Evolutionary conservation across 1,140 invertebrate genomes (phyloP), one percentile per base, ranked within the genome.

Genomic region (Bombus consobrinus): DNA sequence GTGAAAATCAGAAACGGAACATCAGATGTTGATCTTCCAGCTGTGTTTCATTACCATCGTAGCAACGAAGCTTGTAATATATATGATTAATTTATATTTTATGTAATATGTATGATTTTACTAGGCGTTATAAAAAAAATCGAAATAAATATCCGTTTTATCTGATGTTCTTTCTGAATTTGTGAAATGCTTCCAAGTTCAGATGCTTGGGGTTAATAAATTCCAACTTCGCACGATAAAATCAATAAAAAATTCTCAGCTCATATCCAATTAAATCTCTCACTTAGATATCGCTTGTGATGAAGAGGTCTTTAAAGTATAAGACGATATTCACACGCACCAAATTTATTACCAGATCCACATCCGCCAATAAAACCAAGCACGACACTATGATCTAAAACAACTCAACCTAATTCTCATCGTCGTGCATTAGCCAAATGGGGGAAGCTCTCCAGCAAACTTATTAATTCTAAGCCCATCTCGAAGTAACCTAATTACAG

Each of bases 141-240:
- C 12, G 10, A 28, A 4, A 71, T 71, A 71, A 41, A 41, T 41
- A 41, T 22, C 28, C 8, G 2, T 28, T 5, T 34, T 28, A 71
- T 71, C 69, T 71, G 37, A 41, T 71, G 10, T 41, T 13, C 1
- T 2, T 71, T 15, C 5, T 12, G 28, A 71, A 71, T 5, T 34
- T 22, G 10, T n/a, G 0, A 22, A 34, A 39, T n/a, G 2, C 3
- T 8, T 3, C 1, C 6, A 1, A 71, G 0, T n/a, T n/a, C 3
- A 12, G 22, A 28, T 39, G 34, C 22, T 69, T 15, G 15, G 1
- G 1, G 3, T 69, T 22, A 22, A 12, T 69, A 25, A 25, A 39
- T 22, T 2, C 1, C 6, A 53, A 53, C 18, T 53, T 53, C 1
- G 6, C 47, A 18, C 6, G 47, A 53, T 53, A 53, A 53, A 53